Evolutionary conservation across 2,797 vertebrate species (phyloP), one percentile per base, ranked within the genome.

Genomic region (Labeo calbasu): DNA sequence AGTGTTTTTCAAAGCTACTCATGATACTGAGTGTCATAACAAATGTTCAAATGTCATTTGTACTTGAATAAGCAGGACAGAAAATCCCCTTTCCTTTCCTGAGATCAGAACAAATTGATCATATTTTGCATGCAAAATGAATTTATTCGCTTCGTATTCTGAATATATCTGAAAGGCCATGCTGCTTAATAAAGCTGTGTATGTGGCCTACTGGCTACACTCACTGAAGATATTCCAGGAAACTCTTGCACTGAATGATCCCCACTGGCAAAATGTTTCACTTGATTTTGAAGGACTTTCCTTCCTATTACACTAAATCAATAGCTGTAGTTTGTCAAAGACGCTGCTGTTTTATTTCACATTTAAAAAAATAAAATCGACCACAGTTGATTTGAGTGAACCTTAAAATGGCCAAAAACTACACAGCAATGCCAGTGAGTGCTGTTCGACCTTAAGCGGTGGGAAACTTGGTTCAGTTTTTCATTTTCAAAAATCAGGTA

Each of bases 401-500:
- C 15, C 25, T 21, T 57, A 13, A 43, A 83, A 48, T 36, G 12
- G 46, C 25, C 25, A 53, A 51, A 82, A 76, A 15, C 48, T 25
- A 73, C 46, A 82, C 25, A 65, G 28, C 5, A 9, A 17, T 28
- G 36, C 61, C 73, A 66, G 51, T 23, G 80, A 75, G n/a, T 19
- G 57, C 25, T 10, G 73, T 87, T 90, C 87, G 86, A 46, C 69
- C 78, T 77, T 57, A 65, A 86, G 85, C 69, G 84, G 83, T 92
- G 93, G 91, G 92, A 86, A 65, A 48, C 25, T 79, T 76, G 90
- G 89, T 89, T 92, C 87, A 91, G 63, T 17, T 59, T 86, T 87
- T 87, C 66, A 75, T 76, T 28, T 61, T 23, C 46, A 84, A 89
- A 92, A 87, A 84, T 90, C 84, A 91, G 95, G 94, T 95, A 92